Base-by-base conservation (phyloP, 2,113 vertebrate species). In the Hyla sarda region DNA sequence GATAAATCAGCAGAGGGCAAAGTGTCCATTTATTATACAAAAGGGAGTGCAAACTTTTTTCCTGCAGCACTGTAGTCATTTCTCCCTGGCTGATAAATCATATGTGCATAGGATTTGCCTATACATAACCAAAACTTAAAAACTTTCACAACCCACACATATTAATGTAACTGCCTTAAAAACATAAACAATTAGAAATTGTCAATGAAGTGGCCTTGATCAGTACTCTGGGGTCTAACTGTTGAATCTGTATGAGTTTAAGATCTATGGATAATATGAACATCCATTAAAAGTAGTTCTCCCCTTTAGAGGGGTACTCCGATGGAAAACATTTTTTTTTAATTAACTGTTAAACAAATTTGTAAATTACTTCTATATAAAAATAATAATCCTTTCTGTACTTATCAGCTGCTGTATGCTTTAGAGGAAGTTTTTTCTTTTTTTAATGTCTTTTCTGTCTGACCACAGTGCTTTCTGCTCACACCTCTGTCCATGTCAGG, bases 1-100 rank as follows among this genome's bases (percentile, higher is more conserved):
- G 92, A 92, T 91, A 92, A 92, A 94, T 93, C 92, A 92, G 91
- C 92, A 91, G 90, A 90, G 90, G 89, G 93, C 91, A 91, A 87
- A 89, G 90, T 92, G 91, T 93, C 92, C 90, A 94, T 95, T 94
- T 93, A 94, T 93, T 93, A 91, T 88, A 89, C 47, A 82, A 89
- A 91, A 90, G 91, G 92, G 78, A 65, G 58, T n/a, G 23, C 30
- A 58, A 81, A 65, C 78, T 65, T 45, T 9, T 32, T 91, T 93
- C 93, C 91, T 93, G 92, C 93, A 93, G 91, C 30, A 90, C 91
- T 88, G 90, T 92, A 95, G 95, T 94, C 94, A 92, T 93, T 95
- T 95, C 92, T 93, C 88, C 88, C 91, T 92, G 89, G 92, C 92
- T 94, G 95, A 98, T 97, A 98, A 97, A 97, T 97, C 96, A 97